Evolutionary conservation across 2,113 vertebrate genomes (phyloP), one percentile per base, ranked within the genome.

Genomic region (Collichthys lucidus): DNA sequence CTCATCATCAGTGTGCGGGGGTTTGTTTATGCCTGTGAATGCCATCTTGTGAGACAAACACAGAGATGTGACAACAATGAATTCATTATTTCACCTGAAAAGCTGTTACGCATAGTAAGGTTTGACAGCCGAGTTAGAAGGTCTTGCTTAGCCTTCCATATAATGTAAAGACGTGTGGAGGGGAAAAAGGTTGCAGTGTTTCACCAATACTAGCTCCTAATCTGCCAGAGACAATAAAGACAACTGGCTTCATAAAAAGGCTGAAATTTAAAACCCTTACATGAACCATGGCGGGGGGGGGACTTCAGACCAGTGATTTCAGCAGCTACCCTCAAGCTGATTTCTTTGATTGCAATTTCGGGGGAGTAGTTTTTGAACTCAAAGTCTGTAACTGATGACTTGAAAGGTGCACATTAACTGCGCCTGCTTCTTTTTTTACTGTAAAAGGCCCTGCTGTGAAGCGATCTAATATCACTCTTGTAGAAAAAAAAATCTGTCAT

Each of bases 301-400:
- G 65, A 26, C 66, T 42, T 40, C 79, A 55, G 57, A 52, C 55
- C 42, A 22, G 56, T 67, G 42, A 82, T 72, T 85, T 73, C 29
- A 76, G 60, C 62, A 83, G 74, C 67, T 29, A 20, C 80, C 82
- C 84, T 24, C 35, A 61, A 80, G 78, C 80, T 31, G 68, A 83
- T 74, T 79, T 66, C 52, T 79, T 55, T 77, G 56, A 86, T 77
- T 83, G 80, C 29, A 70, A 53, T 90, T 84, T 82, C 7, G 6
- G 49, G 20, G 17, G 60, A 74, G 84, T 15, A 15, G 20, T 52
- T 80, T 86, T 88, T 86, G 53, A 91, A 47, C 5, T 73, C 26
- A 24, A 61, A 63, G 24, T 35, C 19, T 79, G 16, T 68, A 40
- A 64, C 69, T 56, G 56, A 73, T 74, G 59, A 76, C 59, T 87